Conservation (phyloP, 2,113 vertebrate species). For the Perca flavescens region DNA sequence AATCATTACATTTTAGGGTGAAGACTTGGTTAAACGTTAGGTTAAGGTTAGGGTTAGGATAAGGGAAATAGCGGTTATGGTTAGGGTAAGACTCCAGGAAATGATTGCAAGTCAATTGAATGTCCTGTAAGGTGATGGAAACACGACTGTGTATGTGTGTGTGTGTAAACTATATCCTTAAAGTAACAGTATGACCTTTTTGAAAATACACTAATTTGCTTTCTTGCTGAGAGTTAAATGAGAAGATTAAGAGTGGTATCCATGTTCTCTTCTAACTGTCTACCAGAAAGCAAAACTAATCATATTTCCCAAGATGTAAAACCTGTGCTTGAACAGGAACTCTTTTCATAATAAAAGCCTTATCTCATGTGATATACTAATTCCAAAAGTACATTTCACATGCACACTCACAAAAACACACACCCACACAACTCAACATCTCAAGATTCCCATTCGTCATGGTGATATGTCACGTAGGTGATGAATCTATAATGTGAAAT, state of each 20-base stretch:
- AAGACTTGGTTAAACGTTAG: no score
- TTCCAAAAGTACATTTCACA: conserved; percentile 12
- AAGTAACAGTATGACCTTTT: not conserved
- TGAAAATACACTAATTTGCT: not conserved
- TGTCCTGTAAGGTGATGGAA: no score
- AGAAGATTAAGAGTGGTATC: not conserved
- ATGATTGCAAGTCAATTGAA: no score
- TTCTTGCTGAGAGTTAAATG: not conserved
- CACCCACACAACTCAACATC: conserved; percentile 19
- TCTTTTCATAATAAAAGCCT: not conserved
- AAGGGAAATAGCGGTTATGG: no score
- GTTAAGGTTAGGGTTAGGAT: no score
- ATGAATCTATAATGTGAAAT: conserved; percentile 55
- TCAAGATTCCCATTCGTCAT: conserved; percentile 22
- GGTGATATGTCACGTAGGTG: not conserved
- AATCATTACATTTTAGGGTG: no score
- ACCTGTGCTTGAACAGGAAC: not conserved
- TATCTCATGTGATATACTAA: not conserved
- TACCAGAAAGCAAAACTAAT: not conserved
- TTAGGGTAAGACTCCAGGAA: no score
- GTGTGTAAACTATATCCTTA: not conserved
- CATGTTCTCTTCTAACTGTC: not conserved
- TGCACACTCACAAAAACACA: not conserved
- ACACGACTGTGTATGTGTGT: not conserved
- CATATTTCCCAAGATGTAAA: not conserved